Evolutionary conservation across 2,888 invertebrate genomes (phyloP).

Genomic region (Phanerotoma sp.): DNA sequence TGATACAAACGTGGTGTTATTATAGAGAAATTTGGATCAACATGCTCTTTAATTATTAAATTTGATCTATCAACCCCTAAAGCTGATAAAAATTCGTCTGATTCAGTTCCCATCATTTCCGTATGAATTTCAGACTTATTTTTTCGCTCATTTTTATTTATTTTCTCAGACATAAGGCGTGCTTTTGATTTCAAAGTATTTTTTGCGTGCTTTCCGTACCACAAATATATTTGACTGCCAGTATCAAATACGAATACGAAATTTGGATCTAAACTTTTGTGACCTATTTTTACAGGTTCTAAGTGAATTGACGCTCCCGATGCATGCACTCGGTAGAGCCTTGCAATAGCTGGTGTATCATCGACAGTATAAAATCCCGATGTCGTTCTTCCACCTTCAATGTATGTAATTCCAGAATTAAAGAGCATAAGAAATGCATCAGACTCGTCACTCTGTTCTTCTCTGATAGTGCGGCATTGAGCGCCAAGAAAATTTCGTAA

Average conservation of each 20-base stretch:
- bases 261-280: conserved; percentile 81
- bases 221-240: conserved; percentile 83
- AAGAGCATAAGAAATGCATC: conserved; percentile 94
- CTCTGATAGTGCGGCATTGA: conserved; percentile 88
- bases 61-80: conserved; percentile 60
- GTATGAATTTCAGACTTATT: conserved; percentile 88
- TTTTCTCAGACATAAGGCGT: conserved; percentile 93
- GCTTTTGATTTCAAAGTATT: conserved; percentile 88
- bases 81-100: conserved; percentile 79
- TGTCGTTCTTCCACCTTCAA: conserved; percentile 96
- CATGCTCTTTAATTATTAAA: conserved; percentile 64
- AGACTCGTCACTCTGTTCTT: conserved; percentile 96
- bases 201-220: conserved; percentile 86
- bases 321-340: conserved; percentile 86
- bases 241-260: conserved; percentile 91
- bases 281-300: conserved; percentile 77
- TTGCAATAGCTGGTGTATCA: conserved; percentile 79
- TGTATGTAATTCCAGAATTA: conserved; percentile 87
- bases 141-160: conserved; percentile 97
- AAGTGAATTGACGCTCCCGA: conserved; percentile 85
- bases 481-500: conserved; percentile 94
- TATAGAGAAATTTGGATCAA: conserved; percentile 67
- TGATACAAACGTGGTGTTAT: conserved; percentile 80
- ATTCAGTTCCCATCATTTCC: conserved; percentile 80
- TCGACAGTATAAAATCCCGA: conserved; percentile 98